Evolutionary conservation across 2,797 vertebrate genomes (phyloP).

Genomic region (Chelon auratus): DNA sequence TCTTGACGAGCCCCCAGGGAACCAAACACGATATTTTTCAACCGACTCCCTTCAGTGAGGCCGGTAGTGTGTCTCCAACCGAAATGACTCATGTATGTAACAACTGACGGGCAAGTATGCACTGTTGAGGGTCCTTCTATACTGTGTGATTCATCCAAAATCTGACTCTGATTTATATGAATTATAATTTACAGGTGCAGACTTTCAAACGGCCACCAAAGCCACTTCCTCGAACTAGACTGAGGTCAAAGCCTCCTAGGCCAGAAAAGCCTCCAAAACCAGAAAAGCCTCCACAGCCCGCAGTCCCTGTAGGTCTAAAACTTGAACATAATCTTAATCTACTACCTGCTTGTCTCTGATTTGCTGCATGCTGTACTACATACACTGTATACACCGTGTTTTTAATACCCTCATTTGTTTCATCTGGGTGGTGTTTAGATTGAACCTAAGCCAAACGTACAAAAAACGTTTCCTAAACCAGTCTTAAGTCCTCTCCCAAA

Average conservation of each 20-base stretch:
- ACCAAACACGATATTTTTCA: conserved; percentile 50
- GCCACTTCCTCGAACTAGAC: conserved; percentile 69
- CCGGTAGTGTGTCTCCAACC: conserved; percentile 26
- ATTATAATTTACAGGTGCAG: conserved; percentile 44
- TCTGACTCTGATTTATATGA: not conserved
- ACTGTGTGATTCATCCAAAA: not conserved
- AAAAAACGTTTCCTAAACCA: conserved; percentile 22
- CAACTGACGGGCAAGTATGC: not conserved
- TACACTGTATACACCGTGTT: not conserved
- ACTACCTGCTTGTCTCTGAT: not conserved
- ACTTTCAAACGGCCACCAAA: conserved; percentile 71
- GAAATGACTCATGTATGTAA: conserved; percentile 60
- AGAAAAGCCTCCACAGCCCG: conserved; percentile 6
- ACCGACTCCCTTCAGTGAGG: conserved; percentile 53
- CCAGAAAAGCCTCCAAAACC: conserved; percentile 32
- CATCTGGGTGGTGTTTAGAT: conserved; percentile 40
- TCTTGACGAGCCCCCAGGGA: conserved; percentile 59
- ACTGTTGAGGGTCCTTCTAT: not conserved
- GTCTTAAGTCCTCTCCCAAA: conserved; percentile 15
- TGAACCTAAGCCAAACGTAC: conserved; percentile 13
- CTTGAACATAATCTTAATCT: not conserved
- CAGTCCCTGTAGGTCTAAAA: conserved; percentile 37
- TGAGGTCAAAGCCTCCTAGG: conserved; percentile 5
- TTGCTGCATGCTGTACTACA: not conserved
- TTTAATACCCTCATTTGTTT: not conserved